phyloP scores from a whole-genome alignment of 2,888 invertebrate genomes.

The Cephus nigrinus region DNA sequence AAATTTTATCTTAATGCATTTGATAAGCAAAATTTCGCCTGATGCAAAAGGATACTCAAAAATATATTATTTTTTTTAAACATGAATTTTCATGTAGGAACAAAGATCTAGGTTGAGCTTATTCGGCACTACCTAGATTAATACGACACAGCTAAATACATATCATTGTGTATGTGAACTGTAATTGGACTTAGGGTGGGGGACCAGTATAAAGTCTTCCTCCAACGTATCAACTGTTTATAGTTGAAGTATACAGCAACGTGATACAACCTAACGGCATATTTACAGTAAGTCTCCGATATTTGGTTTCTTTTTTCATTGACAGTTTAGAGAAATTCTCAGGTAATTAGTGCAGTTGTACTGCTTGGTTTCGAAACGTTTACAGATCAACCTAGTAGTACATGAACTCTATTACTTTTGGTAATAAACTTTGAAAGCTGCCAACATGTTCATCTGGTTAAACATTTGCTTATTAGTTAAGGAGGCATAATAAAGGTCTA shows the following conservation, averaged over 20 bases:
- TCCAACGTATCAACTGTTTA: slow-evolving; percentile 38
- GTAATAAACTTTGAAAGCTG: background rate
- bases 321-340: background rate
- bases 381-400: background rate
- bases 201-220: slow-evolving; percentile 40
- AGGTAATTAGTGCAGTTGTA: background rate
- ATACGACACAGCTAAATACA: background rate
- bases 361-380: background rate
- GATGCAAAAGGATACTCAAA: background rate
- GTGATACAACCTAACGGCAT: background rate
- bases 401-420: background rate
- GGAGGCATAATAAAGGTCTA: background rate
- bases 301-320: background rate
- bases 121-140: background rate
- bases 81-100: too few relatives aligned
- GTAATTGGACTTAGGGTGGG: slow-evolving; percentile 41
- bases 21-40: background rate
- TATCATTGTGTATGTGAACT: slow-evolving; percentile 17
- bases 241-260: slow-evolving; percentile 28
- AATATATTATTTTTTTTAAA: background rate
- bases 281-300: background rate
- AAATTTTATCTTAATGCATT: background rate
- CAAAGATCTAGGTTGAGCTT: background rate
- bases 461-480: background rate
- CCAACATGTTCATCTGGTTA: background rate